phyloP scores from a whole-genome alignment of 2,113 vertebrate species.

The Callipepla californica region DNA sequence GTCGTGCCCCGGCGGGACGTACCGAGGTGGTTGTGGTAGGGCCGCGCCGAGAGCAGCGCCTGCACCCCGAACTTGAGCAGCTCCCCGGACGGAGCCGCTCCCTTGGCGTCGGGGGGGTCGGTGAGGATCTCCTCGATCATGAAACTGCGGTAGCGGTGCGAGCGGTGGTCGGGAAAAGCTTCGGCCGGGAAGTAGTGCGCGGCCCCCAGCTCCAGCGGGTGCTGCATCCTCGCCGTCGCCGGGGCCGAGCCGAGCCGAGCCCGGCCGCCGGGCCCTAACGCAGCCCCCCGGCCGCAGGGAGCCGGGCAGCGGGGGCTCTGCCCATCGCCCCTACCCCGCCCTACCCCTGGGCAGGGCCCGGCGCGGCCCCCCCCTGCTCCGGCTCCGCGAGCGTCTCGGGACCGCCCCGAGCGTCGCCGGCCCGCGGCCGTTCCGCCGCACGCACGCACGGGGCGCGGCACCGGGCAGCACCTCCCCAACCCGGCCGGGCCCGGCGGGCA shows the following conservation, averaged over 20 bases:
- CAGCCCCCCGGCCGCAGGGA: neutral
- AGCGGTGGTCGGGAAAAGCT: slow-evolving; percentile 87
- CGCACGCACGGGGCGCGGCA: slow-evolving; percentile 4
- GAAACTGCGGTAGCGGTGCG: slow-evolving; percentile 96
- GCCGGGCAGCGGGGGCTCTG: neutral
- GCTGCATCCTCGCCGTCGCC: slow-evolving; percentile 84
- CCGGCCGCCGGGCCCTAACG: neutral
- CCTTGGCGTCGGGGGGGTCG: slow-evolving; percentile 89
- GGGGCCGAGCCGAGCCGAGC: neutral
- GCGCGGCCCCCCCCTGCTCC: neutral
- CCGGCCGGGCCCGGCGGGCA: neutral
- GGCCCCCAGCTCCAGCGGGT: slow-evolving; percentile 88
- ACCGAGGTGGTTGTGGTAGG: slow-evolving; percentile 94
- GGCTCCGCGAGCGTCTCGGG: neutral
- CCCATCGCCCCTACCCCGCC: neutral
- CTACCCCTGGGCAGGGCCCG: neutral
- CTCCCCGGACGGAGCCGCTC: slow-evolving; percentile 85
- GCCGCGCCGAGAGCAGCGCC: slow-evolving; percentile 90
- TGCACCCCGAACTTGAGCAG: slow-evolving; percentile 96
- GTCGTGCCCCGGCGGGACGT: slow-evolving; percentile 57
- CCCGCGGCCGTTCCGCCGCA: neutral
- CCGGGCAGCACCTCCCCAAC: slow-evolving; percentile 52
- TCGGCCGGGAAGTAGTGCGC: slow-evolving; percentile 88
- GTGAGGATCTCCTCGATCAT: slow-evolving; percentile 99
- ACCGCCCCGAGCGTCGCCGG: neutral